Percentiles rank a stretch among this genome's conserved stretches.
phyloP scores from a whole-genome alignment of 2,797 vertebrate genomes.

The Typhlichthys subterraneus region DNA sequence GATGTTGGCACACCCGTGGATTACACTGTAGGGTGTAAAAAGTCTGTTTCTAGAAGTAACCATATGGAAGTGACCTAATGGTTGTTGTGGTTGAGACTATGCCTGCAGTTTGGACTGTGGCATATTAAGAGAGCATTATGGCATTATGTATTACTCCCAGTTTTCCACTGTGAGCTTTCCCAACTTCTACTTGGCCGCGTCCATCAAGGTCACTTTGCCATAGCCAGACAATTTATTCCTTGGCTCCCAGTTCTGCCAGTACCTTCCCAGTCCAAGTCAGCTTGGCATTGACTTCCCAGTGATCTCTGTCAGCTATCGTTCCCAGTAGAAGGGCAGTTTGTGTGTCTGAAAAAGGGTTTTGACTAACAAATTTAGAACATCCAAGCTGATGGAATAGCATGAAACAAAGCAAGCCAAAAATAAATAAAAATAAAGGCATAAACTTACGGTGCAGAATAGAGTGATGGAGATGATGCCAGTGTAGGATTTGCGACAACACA shows the following conservation, averaged over 20 bases:
- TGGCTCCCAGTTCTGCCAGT: conserved; percentile 45
- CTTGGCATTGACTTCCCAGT: conserved; percentile 33
- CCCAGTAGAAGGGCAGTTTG: conserved; percentile 16
- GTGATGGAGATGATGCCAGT: neutral
- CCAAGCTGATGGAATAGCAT: too few species aligned
- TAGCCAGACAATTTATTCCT: conserved; percentile 42
- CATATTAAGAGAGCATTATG: conserved; percentile 32
- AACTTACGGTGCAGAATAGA: neutral
- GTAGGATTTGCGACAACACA: neutral
- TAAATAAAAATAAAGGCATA: too few species aligned
- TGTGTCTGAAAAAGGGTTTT: neutral
- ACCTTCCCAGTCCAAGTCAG: conserved; percentile 49
- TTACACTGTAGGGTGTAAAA: conserved; percentile 51
- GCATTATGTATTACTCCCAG: conserved; percentile 39
- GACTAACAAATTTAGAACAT: conserved; percentile 9
- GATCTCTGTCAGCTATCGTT: conserved; percentile 24
- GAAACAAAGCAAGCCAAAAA: neutral
- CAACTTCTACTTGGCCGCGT: conserved; percentile 48
- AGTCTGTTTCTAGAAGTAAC: conserved; percentile 24
- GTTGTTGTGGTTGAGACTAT: conserved; percentile 44
- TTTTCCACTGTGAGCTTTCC: conserved; percentile 46
- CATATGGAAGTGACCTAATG: conserved; percentile 35
- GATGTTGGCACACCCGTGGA: conserved; percentile 42
- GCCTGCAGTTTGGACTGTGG: conserved; percentile 34
- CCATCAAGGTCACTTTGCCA: conserved; percentile 50